phyloP scores from a whole-genome alignment of 1,140 invertebrate species.

The Anastrepha obliqua region DNA sequence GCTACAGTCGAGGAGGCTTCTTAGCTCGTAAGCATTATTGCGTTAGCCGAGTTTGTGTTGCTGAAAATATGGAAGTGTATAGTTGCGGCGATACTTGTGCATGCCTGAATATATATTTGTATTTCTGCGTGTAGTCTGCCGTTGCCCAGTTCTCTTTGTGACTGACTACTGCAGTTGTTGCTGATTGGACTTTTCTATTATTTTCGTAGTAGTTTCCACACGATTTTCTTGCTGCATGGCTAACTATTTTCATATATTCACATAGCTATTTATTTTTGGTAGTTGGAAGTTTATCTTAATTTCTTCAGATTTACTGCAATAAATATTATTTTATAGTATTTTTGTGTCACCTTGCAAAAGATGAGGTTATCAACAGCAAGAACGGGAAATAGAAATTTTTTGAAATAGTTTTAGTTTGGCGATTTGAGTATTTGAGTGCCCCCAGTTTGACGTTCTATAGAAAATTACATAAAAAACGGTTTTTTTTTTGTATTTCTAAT shows the following conservation, averaged over 20 bases:
- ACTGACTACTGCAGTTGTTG: background rate
- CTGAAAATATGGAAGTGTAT: background rate
- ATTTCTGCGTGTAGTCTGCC: background rate
- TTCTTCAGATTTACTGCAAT: background rate
- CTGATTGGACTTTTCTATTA: background rate
- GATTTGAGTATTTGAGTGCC: too few relatives aligned
- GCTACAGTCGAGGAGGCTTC: background rate
- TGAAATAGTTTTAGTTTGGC: too few relatives aligned
- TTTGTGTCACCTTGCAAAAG: too few relatives aligned
- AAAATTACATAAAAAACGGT: too few relatives aligned
- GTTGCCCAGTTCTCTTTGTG: background rate
- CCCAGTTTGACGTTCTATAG: too few relatives aligned
- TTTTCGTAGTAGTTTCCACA: background rate
- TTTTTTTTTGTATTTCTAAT: too few relatives aligned
- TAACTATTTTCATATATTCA: background rate
- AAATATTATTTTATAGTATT: background rate
- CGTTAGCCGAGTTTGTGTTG: background rate
- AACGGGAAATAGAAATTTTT: too few relatives aligned
- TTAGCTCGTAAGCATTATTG: background rate
- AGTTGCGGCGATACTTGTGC: background rate
- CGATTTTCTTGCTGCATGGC: background rate
- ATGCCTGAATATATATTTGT: background rate
- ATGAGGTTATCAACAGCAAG: too few relatives aligned
- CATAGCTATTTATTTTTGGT: background rate
- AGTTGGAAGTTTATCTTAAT: background rate